phyloP scores from a whole-genome alignment of 2,888 invertebrate species.

The Erynnis tages region DNA sequence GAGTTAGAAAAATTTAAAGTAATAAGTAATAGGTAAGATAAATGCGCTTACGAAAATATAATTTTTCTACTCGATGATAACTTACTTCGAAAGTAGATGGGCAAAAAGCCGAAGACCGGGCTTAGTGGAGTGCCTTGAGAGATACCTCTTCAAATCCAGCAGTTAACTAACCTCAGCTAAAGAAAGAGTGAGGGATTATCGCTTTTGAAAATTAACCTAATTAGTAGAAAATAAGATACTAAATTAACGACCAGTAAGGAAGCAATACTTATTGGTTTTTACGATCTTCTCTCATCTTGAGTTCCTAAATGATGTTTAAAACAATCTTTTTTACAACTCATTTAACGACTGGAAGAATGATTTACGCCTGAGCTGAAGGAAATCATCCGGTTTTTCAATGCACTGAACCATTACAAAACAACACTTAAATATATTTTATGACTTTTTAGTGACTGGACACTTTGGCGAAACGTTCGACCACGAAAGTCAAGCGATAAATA shows the following conservation, averaged over 20 bases:
- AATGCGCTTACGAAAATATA: too few relatives aligned
- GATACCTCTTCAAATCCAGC: too few relatives aligned
- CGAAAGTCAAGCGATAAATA: not conserved
- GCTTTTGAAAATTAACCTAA: not conserved
- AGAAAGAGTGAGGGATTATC: too few relatives aligned
- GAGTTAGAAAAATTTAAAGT: too few relatives aligned
- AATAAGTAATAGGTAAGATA: too few relatives aligned
- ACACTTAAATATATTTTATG: not conserved
- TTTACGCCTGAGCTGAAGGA: conserved; percentile 26
- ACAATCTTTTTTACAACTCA: conserved; percentile 23
- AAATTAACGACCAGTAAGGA: conserved; percentile 7
- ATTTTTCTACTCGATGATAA: too few relatives aligned
- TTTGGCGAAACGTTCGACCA: not conserved
- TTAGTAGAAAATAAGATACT: not conserved
- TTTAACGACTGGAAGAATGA: conserved; percentile 29
- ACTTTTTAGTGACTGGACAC: not conserved
- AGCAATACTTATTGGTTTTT: not conserved
- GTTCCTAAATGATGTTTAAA: conserved; percentile 14
- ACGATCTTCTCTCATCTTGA: not conserved
- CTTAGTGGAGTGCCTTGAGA: too few relatives aligned
- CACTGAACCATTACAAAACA: conserved; percentile 7
- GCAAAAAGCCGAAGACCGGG: too few relatives aligned
- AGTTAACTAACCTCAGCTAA: too few relatives aligned
- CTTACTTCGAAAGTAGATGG: too few relatives aligned
- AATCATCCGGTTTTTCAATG: conserved; percentile 14